Percentiles rank a stretch among this genome's conserved stretches.
phyloP scores from a whole-genome alignment of 2,797 vertebrate species.

The Aulostomus chinensis region DNA sequence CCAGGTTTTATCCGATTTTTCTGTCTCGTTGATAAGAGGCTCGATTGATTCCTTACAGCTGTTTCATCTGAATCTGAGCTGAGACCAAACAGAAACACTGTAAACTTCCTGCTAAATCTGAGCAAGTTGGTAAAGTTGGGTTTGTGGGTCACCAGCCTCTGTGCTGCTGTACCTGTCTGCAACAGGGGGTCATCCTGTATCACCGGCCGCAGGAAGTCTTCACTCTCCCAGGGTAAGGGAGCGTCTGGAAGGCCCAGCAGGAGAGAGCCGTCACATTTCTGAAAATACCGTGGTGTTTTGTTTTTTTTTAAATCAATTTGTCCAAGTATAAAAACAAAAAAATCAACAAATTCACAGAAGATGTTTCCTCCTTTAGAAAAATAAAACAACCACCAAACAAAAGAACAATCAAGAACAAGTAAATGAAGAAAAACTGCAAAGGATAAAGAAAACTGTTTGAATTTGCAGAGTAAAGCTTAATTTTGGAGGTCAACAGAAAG shows the following conservation, averaged over 20 bases:
- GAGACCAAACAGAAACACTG: not conserved
- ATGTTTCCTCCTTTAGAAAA: no score
- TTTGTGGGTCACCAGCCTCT: no score
- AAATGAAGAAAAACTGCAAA: not conserved
- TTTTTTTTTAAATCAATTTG: no score
- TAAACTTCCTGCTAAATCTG: not conserved
- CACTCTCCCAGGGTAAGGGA: conserved; percentile 88
- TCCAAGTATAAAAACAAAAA: no score
- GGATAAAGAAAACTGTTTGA: not conserved
- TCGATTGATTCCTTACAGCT: not conserved
- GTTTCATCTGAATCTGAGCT: not conserved
- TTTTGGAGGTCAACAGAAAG: not conserved
- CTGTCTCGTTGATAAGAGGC: no score
- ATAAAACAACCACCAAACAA: not conserved
- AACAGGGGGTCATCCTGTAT: conserved; percentile 90
- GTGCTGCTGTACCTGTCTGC: conserved; percentile 84
- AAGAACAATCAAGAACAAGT: not conserved
- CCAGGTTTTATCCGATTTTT: no score
- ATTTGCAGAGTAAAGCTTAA: no score
- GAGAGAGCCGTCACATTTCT: conserved; percentile 85
- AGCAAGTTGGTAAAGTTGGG: not conserved
- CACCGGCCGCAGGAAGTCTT: conserved; percentile 88
- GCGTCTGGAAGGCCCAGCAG: conserved; percentile 70
- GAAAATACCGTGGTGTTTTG: no score
- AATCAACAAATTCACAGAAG: not conserved